Evolutionary conservation across 1,140 invertebrate genomes (phyloP).

Genomic region (Akabosia matsudoensis): DNA sequence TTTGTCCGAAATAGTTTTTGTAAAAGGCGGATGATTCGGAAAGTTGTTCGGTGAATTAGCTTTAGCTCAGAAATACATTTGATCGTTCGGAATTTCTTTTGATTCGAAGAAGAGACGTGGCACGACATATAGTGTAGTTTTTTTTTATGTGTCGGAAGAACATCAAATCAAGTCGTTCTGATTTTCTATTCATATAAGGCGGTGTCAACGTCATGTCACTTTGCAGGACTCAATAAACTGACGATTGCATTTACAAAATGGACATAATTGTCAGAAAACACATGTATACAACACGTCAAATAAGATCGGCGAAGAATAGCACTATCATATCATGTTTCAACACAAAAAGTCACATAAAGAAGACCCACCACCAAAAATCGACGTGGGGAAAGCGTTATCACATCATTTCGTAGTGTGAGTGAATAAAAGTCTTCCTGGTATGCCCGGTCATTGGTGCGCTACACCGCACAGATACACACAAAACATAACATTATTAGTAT

Average conservation of each 20-base stretch:
- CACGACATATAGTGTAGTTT: constrained; percentile 8
- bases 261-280: constrained; percentile 19
- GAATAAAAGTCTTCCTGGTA: background rate
- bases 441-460: background rate
- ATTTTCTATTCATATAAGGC: background rate
- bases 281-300: constrained; percentile 11
- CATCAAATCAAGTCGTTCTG: background rate
- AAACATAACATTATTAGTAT: background rate
- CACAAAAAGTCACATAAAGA: background rate
- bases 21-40: no score
- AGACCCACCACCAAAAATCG: constrained; percentile 3
- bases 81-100: no score
- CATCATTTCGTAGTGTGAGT: background rate
- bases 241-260: constrained; percentile 18
- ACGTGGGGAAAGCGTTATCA: constrained; percentile 6
- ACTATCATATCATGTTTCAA: constrained; percentile 21
- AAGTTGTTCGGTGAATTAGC: no score
- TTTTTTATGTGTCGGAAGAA: constrained; percentile 9
- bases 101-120: no score
- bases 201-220: constrained; percentile 17
- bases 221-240: constrained; percentile 18
- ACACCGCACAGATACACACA: background rate
- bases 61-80: no score
- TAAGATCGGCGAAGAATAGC: background rate
- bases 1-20: no score